Evolutionary conservation across 2,888 invertebrate genomes (phyloP).

Genomic region (Rutpela maculata): DNA sequence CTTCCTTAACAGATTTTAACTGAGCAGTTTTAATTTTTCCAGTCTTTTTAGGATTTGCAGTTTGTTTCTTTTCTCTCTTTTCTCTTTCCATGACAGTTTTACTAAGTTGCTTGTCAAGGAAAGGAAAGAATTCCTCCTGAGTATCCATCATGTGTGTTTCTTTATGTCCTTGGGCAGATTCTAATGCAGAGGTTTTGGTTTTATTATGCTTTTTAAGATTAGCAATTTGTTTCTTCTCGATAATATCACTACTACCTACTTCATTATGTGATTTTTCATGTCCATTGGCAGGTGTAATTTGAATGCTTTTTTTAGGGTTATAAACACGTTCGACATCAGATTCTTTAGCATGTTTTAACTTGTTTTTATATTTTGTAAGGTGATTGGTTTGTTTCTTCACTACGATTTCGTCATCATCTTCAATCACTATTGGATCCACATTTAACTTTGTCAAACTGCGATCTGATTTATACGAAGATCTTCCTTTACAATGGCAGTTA

Average conservation of each 20-base stretch:
- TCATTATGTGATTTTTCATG: neutral
- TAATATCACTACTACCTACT: neutral
- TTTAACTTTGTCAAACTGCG: neutral
- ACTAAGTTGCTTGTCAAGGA: too few relatives aligned
- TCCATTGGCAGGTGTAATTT: neutral
- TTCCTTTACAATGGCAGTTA: slow-evolving; percentile 80
- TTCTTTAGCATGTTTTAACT: neutral
- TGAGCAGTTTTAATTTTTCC: neutral
- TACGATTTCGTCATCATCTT: neutral
- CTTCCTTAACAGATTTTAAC: neutral
- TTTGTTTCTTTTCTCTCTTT: too few relatives aligned
- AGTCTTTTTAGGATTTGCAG: neutral
- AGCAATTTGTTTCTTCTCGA: neutral
- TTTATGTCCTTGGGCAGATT: too few relatives aligned
- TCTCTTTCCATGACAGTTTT: too few relatives aligned
- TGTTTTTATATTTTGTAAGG: neutral
- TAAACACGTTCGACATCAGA: neutral
- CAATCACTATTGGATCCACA: neutral
- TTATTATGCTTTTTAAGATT: neutral
- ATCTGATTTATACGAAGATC: neutral
- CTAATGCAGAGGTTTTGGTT: neutral
- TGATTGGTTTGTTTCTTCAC: neutral
- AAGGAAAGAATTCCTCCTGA: too few relatives aligned
- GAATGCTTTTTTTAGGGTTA: neutral
- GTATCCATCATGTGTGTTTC: too few relatives aligned